Conservation (phyloP, 2,888 invertebrate genomes). For the Papilio demoleus region DNA sequence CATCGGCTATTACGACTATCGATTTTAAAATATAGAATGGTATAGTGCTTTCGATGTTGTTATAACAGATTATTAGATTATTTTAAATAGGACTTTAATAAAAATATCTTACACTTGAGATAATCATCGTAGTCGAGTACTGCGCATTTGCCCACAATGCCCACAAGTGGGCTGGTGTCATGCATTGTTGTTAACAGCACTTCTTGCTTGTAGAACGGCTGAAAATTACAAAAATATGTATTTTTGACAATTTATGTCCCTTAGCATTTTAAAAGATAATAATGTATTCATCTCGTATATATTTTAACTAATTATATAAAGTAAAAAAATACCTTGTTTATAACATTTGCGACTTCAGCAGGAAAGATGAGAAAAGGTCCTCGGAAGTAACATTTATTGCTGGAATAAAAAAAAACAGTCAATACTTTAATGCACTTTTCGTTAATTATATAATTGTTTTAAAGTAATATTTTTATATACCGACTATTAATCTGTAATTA, state of each 20-base stretch:
- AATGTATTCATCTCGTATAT: too few relatives aligned
- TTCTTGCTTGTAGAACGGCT: constrained; percentile 96
- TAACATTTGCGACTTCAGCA: constrained; percentile 91
- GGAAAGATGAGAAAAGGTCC: constrained; percentile 97
- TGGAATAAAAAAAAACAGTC: constrained; percentile 74
- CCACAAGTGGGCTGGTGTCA: constrained; percentile 94
- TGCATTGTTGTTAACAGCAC: constrained; percentile 95
- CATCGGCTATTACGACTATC: too few relatives aligned
- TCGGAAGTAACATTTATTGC: constrained; percentile 95
- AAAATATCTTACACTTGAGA: constrained; percentile 87
- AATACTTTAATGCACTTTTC: too few relatives aligned
- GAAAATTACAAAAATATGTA: constrained; percentile 47
- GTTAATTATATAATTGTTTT: too few relatives aligned
- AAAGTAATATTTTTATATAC: too few relatives aligned
- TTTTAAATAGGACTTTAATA: too few relatives aligned
- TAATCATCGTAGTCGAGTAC: constrained; percentile 96
- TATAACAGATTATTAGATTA: too few relatives aligned
- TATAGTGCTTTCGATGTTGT: too few relatives aligned
- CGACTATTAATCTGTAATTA: too few relatives aligned
- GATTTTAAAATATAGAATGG: too few relatives aligned
- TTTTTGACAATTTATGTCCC: not conserved
- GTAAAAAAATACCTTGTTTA: constrained; percentile 80
- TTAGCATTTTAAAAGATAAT: too few relatives aligned
- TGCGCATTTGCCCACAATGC: constrained; percentile 95
- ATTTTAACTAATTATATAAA: constrained; percentile 13